Evolutionary conservation across 2,113 vertebrate species (phyloP).

Genomic region (Chinchilla lanigera): DNA sequence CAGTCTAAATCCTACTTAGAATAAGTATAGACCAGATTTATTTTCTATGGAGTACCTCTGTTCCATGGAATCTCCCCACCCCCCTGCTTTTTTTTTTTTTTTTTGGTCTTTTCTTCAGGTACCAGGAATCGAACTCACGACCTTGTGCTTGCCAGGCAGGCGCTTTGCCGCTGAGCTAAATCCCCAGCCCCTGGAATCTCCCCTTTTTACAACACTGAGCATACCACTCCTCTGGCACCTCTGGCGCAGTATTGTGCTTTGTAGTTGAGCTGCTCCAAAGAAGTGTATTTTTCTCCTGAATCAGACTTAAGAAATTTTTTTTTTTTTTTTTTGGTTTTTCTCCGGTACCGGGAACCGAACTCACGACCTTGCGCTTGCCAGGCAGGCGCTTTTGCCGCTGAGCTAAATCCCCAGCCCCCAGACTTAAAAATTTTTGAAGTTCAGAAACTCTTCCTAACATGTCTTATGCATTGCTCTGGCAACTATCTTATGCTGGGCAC

Average conservation of each 20-base stretch:
- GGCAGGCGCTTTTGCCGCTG: too few species aligned
- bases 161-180: too few species aligned
- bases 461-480: conserved; percentile 59
- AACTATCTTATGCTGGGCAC: conserved; percentile 52
- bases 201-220: not conserved
- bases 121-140: too few species aligned
- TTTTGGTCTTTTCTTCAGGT: too few species aligned
- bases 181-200: too few species aligned
- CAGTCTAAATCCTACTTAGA: not conserved
- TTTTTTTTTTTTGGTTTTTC: too few species aligned
- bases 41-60: not conserved
- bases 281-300: not conserved
- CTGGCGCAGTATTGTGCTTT: not conserved
- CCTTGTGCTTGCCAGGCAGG: too few species aligned
- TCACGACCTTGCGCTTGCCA: too few species aligned
- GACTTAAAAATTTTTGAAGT: conserved; percentile 47
- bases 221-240: too few species aligned
- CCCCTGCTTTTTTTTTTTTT: too few species aligned
- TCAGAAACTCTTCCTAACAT: conserved; percentile 50
- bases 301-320: conserved; percentile 49
- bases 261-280: not conserved
- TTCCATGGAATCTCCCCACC: not conserved
- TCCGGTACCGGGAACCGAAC: too few species aligned
- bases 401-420: too few species aligned
- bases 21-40: not conserved